Evolutionary conservation across 2,888 invertebrate species (phyloP).

Genomic region (Synergus itoensis): DNA sequence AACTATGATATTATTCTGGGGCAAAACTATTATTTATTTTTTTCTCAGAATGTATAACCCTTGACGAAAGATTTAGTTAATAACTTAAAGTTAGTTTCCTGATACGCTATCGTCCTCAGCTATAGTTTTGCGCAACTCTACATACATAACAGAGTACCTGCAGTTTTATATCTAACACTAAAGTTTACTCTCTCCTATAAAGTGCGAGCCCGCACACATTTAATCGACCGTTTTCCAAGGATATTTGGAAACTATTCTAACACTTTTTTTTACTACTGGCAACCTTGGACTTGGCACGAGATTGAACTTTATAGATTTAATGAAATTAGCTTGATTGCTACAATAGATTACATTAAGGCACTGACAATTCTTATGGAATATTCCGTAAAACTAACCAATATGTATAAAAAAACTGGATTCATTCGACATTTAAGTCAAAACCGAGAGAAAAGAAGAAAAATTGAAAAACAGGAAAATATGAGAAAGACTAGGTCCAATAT

Average conservation of each 20-base stretch:
- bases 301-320: background rate
- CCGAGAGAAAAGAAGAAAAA: too few species aligned
- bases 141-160: background rate
- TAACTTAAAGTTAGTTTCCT: background rate
- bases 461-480: too few species aligned
- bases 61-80: background rate
- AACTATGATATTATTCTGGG: background rate
- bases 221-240: slow-evolving; percentile 15
- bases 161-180: background rate
- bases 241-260: background rate
- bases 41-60: background rate
- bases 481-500: too few species aligned
- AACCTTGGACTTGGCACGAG: slow-evolving; percentile 27
- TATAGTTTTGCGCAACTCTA: background rate
- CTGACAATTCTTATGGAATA: too few species aligned
- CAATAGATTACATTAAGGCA: too few species aligned
- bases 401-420: too few species aligned
- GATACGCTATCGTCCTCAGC: background rate
- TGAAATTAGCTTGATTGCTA: background rate
- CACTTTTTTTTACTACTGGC: slow-evolving; percentile 10
- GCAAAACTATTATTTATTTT: background rate
- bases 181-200: background rate
- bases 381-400: too few species aligned
- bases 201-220: background rate
- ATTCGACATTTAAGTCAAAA: too few species aligned